Percentiles rank a stretch among this genome's conserved stretches.
Evolutionary conservation across 30 jellyfish, hydroid and myxozoan genomes (phyloP).

Genomic region (Aurelia aurita complex sp. Pacific): DNA sequence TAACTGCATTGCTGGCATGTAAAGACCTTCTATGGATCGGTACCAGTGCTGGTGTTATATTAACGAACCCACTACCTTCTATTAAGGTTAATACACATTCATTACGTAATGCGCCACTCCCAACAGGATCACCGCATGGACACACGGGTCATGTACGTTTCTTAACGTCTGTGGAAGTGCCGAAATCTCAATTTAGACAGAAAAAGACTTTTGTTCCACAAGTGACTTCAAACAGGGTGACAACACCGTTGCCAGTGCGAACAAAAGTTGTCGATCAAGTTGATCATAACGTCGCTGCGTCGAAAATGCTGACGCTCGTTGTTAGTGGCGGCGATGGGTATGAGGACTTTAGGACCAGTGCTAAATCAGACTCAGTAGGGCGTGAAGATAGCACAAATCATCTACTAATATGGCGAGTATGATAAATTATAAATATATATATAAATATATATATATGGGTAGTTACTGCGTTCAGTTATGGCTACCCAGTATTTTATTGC

Average conservation of each 20-base stretch:
- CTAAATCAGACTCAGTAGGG: slow-evolving; percentile 96
- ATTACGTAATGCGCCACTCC: slow-evolving; percentile 86
- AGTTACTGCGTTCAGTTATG: neutral
- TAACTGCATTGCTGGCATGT: slow-evolving; percentile 93
- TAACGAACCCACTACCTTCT: slow-evolving; percentile 95
- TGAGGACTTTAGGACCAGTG: slow-evolving; percentile 94
- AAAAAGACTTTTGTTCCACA: slow-evolving; percentile 52
- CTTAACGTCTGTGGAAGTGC: slow-evolving; percentile 98
- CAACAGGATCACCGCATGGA: slow-evolving; percentile 99
- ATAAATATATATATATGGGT: neutral
- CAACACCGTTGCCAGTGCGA: slow-evolving; percentile 42
- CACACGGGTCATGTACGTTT: slow-evolving; percentile 99
- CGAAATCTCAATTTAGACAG: slow-evolving; percentile 76
- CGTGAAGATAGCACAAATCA: slow-evolving; percentile 99
- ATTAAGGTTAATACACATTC: slow-evolving; percentile 84
- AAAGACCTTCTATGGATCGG: slow-evolving; percentile 99
- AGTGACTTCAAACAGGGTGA: slow-evolving; percentile 28
- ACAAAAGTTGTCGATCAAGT: slow-evolving; percentile 45
- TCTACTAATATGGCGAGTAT: slow-evolving; percentile 97
- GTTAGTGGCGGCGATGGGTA: slow-evolving; percentile 99
- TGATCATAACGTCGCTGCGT: slow-evolving; percentile 48
- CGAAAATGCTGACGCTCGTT: slow-evolving; percentile 83
- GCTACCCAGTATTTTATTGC: neutral
- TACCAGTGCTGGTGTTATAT: slow-evolving; percentile 98
- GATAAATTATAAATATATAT: neutral